These are phyloP conservation scores for Brachionus asplanchnoidis DNA, from an alignment of 1,140 invertebrate genomes.

Conservation along the genomic window DNA sequence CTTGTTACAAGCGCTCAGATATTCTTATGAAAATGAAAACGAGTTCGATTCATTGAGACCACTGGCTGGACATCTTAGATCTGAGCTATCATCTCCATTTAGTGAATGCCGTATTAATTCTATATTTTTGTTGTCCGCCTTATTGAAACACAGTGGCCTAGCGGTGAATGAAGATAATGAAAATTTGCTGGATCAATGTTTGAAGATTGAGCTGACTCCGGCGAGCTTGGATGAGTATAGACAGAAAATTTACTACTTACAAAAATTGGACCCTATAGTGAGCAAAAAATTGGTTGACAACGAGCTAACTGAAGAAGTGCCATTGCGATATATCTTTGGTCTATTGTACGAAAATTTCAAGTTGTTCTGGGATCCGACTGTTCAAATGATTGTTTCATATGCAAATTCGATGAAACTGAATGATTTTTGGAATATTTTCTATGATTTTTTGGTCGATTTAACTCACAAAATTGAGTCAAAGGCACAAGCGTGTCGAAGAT, in stretches of 20 bases:
- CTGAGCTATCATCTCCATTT: not conserved
- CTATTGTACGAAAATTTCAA: slow-evolving; percentile 79
- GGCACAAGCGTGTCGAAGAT: not conserved
- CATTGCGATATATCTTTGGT: slow-evolving; percentile 73
- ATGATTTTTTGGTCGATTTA: slow-evolving; percentile 62
- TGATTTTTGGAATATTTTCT: slow-evolving; percentile 73
- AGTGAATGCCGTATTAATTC: not conserved
- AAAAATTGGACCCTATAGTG: slow-evolving; percentile 63
- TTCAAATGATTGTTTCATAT: slow-evolving; percentile 68
- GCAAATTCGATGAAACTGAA: slow-evolving; percentile 64
- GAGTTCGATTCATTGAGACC: not conserved
- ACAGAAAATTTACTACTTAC: slow-evolving; percentile 68
- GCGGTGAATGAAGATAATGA: not conserved
- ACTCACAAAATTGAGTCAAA: slow-evolving; percentile 47
- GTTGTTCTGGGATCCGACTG: slow-evolving; percentile 76
- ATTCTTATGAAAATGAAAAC: not conserved
- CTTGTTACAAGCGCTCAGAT: not conserved
- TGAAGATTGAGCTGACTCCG: slow-evolving; percentile 66
- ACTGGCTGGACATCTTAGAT: not conserved
- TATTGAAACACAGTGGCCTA: not conserved
- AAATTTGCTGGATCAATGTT: slow-evolving; percentile 65
- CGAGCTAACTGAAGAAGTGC: slow-evolving; percentile 51
- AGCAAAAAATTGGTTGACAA: slow-evolving; percentile 48
- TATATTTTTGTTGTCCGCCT: not conserved
- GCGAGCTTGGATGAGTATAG: slow-evolving; percentile 70